Conservation (phyloP, 2,113 vertebrate genomes). For the Lophura nycthemera region DNA sequence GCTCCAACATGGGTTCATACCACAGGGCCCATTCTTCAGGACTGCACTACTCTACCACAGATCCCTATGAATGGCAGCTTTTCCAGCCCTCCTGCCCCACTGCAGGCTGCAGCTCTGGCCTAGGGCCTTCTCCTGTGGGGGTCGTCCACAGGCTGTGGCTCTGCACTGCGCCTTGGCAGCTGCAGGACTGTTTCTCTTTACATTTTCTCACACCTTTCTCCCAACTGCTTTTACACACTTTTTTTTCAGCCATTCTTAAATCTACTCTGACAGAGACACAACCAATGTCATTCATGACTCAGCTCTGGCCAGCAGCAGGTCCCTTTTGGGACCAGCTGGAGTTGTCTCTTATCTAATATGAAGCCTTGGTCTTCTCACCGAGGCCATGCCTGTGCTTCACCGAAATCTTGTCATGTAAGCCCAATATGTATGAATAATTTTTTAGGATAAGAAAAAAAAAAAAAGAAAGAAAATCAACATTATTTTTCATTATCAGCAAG, state of each 20-base stretch:
- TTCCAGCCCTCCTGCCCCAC: too few relatives aligned
- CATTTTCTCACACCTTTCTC: not conserved
- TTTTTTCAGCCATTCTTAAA: not conserved
- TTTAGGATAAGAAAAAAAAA: not conserved
- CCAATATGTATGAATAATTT: not conserved
- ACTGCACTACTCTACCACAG: too few relatives aligned
- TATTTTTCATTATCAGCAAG: not conserved
- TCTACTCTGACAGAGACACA: not conserved
- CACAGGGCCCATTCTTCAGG: not conserved
- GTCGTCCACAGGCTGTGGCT: not conserved
- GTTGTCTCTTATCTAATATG: not conserved
- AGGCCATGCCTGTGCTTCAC: not conserved
- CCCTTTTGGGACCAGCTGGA: not conserved
- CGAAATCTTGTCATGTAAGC: not conserved
- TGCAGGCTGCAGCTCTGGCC: too few relatives aligned
- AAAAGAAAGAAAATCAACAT: not conserved
- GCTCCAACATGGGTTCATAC: not conserved
- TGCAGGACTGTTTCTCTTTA: not conserved
- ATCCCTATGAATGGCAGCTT: too few relatives aligned
- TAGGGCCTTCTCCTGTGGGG: too few relatives aligned
- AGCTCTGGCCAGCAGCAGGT: too few relatives aligned
- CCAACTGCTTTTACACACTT: not conserved
- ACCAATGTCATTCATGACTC: too few relatives aligned
- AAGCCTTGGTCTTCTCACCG: not conserved
- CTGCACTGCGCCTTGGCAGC: not conserved